Base-by-base conservation (phyloP, 2,113 vertebrate genomes). In the Opisthocomus hoazin region DNA sequence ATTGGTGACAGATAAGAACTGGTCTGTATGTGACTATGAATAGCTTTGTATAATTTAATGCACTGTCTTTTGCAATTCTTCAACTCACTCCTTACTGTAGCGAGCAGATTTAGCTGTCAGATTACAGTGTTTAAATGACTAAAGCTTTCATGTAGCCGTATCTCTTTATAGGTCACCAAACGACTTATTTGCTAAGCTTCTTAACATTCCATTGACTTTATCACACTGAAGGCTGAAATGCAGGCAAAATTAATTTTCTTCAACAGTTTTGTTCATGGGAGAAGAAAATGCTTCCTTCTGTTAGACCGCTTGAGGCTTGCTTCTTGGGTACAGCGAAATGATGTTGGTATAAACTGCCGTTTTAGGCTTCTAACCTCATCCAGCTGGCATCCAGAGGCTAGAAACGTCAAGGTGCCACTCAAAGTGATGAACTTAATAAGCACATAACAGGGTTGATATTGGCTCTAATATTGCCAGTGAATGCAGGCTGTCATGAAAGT, bases 401-500 rank as follows among this genome's bases (percentile, higher is more conserved):
- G 37, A 91, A 96, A 97, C 2, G 2, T 88, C 94, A 97, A 86
- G 58, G 82, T 96, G 84, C 51, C 86, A 76, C 69, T 94, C 93
- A 97, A 82, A 92, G 56, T 63, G 93, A 92, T 73, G 61, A 96
- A 88, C 46, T 91, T 97, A 97, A 92, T 90, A 86, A 96, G 66
- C 54, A 66, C 61, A 85, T 71, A 76, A 71, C 23, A 77, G 50
- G 15, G 60, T 79, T 80, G 61, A 81, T 87, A 94, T 95, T 95
- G 87, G 17, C 50, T 88, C 12, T 83, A 58, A 65, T 53, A 88
- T 11, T 78, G 74, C 32, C 69, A 83, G 15, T 79, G 89, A 97
- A 86, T 74, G 19, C 36, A 71, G 15, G 23, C 5, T 94, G 60
- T 70, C 51, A 36, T 69, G 71, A 51, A 95, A 81, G n/a, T 21